Evolutionary conservation across 2,113 vertebrate species (phyloP).

Genomic region (Melanostigma gelatinosum): DNA sequence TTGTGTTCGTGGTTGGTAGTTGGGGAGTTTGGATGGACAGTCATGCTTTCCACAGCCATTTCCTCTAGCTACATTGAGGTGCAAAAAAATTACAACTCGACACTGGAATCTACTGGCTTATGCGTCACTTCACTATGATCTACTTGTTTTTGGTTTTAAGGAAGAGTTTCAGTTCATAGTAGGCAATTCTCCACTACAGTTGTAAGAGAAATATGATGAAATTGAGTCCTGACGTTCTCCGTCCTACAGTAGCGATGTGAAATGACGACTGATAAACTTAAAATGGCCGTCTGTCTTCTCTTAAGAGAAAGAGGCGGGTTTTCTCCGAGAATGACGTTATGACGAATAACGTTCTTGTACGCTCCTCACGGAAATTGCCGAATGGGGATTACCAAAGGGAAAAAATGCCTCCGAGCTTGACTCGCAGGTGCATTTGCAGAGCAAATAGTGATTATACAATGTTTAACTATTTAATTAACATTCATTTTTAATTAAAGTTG

Average conservation of each 20-base stretch:
- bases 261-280: constrained; percentile 85
- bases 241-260: constrained; percentile 87
- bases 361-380: constrained; percentile 62
- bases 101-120: constrained; percentile 84
- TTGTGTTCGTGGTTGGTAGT: constrained; percentile 90
- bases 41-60: constrained; percentile 94
- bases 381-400: rapidly evolving
- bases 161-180: constrained; percentile 86
- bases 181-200: constrained; percentile 86
- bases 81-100: constrained; percentile 86
- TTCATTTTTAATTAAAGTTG: not conserved
- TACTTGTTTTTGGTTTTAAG: constrained; percentile 84
- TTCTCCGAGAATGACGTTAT: constrained; percentile 54
- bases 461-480: not conserved
- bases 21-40: constrained; percentile 92
- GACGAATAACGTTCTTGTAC: constrained; percentile 13
- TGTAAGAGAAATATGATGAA: constrained; percentile 86
- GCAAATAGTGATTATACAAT: not conserved
- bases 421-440: constrained; percentile 45
- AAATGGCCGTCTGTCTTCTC: constrained; percentile 86
- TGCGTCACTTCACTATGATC: constrained; percentile 88
- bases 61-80: constrained; percentile 88
- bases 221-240: constrained; percentile 86
- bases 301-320: constrained; percentile 63
- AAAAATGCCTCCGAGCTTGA: constrained; percentile 21